Base-by-base conservation (phyloP, 2,888 invertebrate genomes). In the Horisme vitalbata region DNA sequence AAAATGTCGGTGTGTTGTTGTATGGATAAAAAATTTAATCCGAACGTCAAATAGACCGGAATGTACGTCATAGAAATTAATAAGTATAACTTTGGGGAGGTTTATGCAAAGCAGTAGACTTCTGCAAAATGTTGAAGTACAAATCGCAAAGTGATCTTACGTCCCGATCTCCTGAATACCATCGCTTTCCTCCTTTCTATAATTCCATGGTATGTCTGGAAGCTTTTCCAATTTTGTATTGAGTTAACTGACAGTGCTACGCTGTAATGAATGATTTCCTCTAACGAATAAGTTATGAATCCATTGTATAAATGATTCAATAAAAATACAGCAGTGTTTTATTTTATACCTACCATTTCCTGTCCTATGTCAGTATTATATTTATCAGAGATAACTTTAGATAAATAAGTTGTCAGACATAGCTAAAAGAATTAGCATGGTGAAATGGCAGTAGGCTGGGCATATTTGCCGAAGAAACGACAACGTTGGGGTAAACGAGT, bases 231-330 rank as follows among this genome's bases (percentile, higher is more conserved):
- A 71, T 66, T 74, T 79, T 79, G 39, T 76, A 71, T 76, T 83
- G 66, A 74, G 76, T 86, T 85, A 52, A 62, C 39, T 32, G 65
- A 75, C 71, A 71, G 72, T 73, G 71, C 78, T 82, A 75, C 66
- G 75, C 78, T 78, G 64, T 60, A 61, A 72, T 65, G 66, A 65
- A 73, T 71, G 66, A 65, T 71, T 79, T 81, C 68, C 57, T 69
- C 77, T 79, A 73, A 69, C 69, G 63, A 76, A 72, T 83, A 69
- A 79, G 77, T 80, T 83, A 77, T 79, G 75, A 76, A 75, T 74
- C 74, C 73, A 77, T 73, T 81, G 81, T 83, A 82, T 81, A 83
- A 80, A 82, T 76, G 73, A 85, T 79, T 83, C 72, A 85, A 83
- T 83, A 84, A 85, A 85, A 67, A 75, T 71, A 60, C 4, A 75